Conservation (phyloP, 2,797 vertebrate genomes). For the Emys orbicularis region DNA sequence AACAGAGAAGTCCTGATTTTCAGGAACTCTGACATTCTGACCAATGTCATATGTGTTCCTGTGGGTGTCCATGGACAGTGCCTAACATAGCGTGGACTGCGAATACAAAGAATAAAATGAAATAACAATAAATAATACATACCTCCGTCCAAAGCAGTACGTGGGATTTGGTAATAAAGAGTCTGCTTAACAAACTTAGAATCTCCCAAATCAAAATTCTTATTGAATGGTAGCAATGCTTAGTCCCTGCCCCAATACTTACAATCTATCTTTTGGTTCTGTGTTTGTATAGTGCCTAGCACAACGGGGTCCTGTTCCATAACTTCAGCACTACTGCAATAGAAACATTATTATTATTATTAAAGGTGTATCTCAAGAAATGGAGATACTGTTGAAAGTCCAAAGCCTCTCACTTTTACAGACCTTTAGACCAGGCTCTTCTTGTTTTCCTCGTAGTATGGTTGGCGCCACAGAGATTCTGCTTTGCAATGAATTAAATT, state of each 20-base stretch:
- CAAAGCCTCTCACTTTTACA: neutral
- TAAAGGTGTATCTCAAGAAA: neutral
- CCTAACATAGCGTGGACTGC: neutral
- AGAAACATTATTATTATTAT: neutral
- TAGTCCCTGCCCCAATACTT: neutral
- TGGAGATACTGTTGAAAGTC: conserved; percentile 7
- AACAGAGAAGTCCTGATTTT: conserved; percentile 14
- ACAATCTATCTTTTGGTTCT: neutral
- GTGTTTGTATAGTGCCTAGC: neutral
- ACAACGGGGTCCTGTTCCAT: neutral
- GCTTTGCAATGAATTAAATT: neutral
- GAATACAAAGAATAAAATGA: neutral
- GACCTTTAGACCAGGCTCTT: conserved; percentile 7
- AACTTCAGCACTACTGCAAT: neutral
- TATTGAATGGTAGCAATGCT: neutral
- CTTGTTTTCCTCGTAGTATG: neutral
- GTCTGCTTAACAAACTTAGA: neutral
- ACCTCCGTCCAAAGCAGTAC: neutral
- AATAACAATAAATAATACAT: neutral
- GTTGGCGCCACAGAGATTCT: neutral
- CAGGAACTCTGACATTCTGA: neutral
- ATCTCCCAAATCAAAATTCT: neutral
- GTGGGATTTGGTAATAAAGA: neutral
- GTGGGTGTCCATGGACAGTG: neutral
- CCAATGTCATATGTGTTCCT: neutral